Evolutionary conservation across 2,797 vertebrate genomes (phyloP), one percentile per base, ranked within the genome.

Genomic region (Etheostoma nigrum): DNA sequence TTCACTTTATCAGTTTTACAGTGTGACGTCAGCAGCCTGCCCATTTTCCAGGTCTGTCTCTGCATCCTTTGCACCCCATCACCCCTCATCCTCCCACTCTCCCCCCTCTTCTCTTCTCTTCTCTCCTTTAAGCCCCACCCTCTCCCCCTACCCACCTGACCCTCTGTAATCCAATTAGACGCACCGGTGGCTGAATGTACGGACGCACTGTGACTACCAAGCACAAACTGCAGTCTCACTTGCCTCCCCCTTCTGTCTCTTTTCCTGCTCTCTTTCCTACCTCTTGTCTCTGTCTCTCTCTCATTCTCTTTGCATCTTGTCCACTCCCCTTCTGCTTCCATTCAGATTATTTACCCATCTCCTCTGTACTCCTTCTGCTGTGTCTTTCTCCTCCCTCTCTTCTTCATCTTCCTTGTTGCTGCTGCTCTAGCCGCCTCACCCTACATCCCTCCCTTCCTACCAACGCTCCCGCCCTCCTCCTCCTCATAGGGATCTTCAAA

Each of bases 181-280:
- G 78, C 81, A 51, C 55, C 63, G 63, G 42, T 78, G 81, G 72
- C 81, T 89, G 89, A 81, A 86, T 91, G 88, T 85, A 89, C 80
- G 75, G 83, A 94, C 84, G 89, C 92, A 13, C 82, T 87, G 88
- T 91, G 93, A 93, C 93, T 94, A 89, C 90, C 70, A 92, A 93
- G 88, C 89, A 84, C 88, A 90, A 93, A 90, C 93, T 90, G 94
- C 94, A 93, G 90, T 94, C 91, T 92, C 91, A 91, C 89, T 89
- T 90, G 91, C 91, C 91, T 91, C 88, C 36, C 87, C 85, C 79
- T 88, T 83, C 84, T 59, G 79, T 84, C 85, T 77, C 69, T 86
- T 70, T 73, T 79, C 87, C 80, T 83, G 81, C 85, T 90, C 81
- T 85, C 78, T 82, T 82, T 88, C 89, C 86, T 85, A 79, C 87